Percentiles rank a stretch among this genome's conserved stretches.
Evolutionary conservation across 2,797 vertebrate genomes (phyloP).

Genomic region (Bovichtus diacanthus): DNA sequence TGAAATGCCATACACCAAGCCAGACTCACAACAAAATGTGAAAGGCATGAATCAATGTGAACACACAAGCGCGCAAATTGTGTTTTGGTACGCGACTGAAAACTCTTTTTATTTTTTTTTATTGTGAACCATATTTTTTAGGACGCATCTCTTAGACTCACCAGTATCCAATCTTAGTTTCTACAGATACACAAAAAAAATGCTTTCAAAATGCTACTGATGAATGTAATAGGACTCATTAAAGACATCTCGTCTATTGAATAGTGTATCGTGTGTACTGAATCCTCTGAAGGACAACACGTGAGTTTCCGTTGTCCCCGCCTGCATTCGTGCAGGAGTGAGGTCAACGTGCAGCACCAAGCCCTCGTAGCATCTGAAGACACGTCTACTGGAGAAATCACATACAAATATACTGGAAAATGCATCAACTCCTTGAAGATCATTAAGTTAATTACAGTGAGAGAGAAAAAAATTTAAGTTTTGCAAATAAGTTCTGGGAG

Average conservation of each 20-base stretch:
- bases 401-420: neutral
- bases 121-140: neutral
- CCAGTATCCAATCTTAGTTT: neutral
- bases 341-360: slow-evolving; percentile 1
- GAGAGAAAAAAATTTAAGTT: too few species aligned
- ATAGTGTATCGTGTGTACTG: slow-evolving; percentile 41
- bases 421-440: neutral
- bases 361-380: neutral
- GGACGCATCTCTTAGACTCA: neutral
- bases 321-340: slow-evolving; percentile 40
- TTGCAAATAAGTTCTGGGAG: neutral
- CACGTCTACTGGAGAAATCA: neutral
- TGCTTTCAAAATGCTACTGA: neutral
- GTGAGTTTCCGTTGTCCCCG: slow-evolving; percentile 59
- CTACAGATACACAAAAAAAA: neutral
- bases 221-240: neutral
- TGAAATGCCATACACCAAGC: neutral
- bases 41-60: neutral
- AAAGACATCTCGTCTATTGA: neutral
- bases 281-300: slow-evolving; percentile 68
- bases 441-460: too few species aligned
- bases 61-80: neutral
- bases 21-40: slow-evolving; percentile 4
- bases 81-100: neutral
- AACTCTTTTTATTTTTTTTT: neutral